phyloP scores from a whole-genome alignment of 1,140 invertebrate species.

The Mycetomoellerius zeteki region DNA sequence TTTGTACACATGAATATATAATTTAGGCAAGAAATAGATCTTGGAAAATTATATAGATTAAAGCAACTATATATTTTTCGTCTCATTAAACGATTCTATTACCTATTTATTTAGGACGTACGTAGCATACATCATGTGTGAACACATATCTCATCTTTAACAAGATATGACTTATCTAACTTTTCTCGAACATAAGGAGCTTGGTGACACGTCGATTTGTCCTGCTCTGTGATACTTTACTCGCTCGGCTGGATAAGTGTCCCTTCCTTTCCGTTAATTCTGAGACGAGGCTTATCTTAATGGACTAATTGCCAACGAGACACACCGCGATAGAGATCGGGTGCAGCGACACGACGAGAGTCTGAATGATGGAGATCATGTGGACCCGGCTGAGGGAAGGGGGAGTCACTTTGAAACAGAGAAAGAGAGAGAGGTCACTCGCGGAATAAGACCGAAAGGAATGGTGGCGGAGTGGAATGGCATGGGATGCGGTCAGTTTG shows the following conservation, averaged over 20 bases:
- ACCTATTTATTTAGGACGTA: background rate
- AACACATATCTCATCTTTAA: background rate
- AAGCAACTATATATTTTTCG: too few species aligned
- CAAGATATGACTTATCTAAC: background rate
- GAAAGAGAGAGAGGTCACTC: conserved; percentile 66
- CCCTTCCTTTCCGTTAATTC: conserved; percentile 9
- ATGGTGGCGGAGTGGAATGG: conserved; percentile 67
- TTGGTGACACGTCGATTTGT: background rate
- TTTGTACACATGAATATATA: background rate
- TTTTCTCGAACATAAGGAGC: background rate
- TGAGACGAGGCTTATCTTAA: conserved; percentile 14
- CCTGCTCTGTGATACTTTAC: background rate
- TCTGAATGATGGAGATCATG: conserved; percentile 39
- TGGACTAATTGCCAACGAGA: conserved; percentile 19
- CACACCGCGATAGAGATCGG: conserved; percentile 25
- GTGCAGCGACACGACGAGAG: conserved; percentile 28
- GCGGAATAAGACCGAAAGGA: conserved; percentile 70
- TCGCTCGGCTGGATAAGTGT: background rate
- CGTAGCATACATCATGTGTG: background rate
- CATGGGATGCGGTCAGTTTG: conserved; percentile 74
- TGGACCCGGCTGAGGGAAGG: conserved; percentile 36
- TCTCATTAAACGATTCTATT: background rate
- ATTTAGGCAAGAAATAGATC: background rate
- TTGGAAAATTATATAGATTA: background rate
- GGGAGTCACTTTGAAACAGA: conserved; percentile 15